Evolutionary conservation across 2,888 invertebrate genomes (phyloP).

Genomic region (Aspidapion aeneum): DNA sequence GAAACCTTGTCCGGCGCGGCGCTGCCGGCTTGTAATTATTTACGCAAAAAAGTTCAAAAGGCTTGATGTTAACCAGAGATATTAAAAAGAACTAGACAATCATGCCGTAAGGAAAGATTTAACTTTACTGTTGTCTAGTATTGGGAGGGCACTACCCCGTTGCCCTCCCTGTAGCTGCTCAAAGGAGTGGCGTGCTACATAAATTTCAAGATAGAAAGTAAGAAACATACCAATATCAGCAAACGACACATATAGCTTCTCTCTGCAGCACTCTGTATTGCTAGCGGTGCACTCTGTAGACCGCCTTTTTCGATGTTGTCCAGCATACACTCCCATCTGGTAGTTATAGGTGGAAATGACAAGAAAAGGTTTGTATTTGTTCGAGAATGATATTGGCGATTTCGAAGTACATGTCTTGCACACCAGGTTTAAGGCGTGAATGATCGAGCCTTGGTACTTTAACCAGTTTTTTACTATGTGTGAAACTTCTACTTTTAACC

Average conservation of each 20-base stretch:
- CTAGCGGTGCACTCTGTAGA: slow-evolving; percentile 67
- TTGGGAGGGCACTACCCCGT: too few relatives aligned
- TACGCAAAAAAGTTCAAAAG: too few relatives aligned
- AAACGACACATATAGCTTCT: slow-evolving; percentile 78
- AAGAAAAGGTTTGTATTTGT: slow-evolving; percentile 70
- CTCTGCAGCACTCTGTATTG: slow-evolving; percentile 76
- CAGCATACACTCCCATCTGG: slow-evolving; percentile 48
- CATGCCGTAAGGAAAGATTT: too few relatives aligned
- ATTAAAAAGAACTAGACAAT: too few relatives aligned
- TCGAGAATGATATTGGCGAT: slow-evolving; percentile 67
- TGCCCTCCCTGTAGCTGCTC: too few relatives aligned
- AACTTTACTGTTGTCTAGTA: too few relatives aligned
- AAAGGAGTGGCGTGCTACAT: too few relatives aligned
- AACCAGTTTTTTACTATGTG: slow-evolving; percentile 76
- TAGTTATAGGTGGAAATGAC: slow-evolving; percentile 75
- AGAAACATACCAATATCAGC: slow-evolving; percentile 61
- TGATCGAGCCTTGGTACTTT: slow-evolving; percentile 60
- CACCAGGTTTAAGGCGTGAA: slow-evolving; percentile 71
- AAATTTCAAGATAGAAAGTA: too few relatives aligned
- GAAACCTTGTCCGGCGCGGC: too few relatives aligned
- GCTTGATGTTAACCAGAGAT: too few relatives aligned
- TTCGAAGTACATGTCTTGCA: slow-evolving; percentile 72
- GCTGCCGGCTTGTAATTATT: too few relatives aligned
- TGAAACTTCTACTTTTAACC: slow-evolving; percentile 76
- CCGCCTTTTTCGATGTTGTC: slow-evolving; percentile 45